Conservation (phyloP, 2,113 vertebrate species). For the Crotalus viridis region DNA sequence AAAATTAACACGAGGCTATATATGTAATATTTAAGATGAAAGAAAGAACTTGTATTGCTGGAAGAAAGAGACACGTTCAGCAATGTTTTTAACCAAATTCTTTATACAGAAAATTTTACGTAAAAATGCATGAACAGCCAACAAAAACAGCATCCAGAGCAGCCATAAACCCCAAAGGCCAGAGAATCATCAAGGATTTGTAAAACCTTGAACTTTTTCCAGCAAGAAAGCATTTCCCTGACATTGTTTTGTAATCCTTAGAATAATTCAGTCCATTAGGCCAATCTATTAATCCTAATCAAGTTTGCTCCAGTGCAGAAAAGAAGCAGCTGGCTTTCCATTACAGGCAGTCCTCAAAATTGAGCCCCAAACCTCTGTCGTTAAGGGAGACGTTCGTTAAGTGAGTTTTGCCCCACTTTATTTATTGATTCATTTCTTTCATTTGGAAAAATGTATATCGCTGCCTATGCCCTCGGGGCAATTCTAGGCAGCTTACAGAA, state of each 20-base stretch:
- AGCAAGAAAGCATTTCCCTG: neutral
- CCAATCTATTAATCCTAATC: neutral
- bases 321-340: neutral
- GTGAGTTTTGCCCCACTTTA: neutral
- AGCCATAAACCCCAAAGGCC: neutral
- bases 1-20: too few relatives aligned
- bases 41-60: neutral
- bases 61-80: neutral
- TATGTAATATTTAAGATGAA: too few relatives aligned
- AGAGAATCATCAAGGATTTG: neutral
- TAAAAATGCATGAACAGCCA: neutral
- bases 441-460: neutral
- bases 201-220: neutral
- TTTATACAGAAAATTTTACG: neutral
- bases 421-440: neutral
- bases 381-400: neutral
- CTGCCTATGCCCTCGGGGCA: accelerated
- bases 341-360: neutral
- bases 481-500: neutral
- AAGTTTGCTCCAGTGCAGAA: neutral
- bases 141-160: neutral
- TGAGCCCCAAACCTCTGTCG: neutral
- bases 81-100: neutral
- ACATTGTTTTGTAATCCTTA: neutral
- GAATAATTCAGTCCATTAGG: neutral